Evolutionary conservation across 1,140 invertebrate genomes (phyloP).

Genomic region (Caenorhabditis latens): DNA sequence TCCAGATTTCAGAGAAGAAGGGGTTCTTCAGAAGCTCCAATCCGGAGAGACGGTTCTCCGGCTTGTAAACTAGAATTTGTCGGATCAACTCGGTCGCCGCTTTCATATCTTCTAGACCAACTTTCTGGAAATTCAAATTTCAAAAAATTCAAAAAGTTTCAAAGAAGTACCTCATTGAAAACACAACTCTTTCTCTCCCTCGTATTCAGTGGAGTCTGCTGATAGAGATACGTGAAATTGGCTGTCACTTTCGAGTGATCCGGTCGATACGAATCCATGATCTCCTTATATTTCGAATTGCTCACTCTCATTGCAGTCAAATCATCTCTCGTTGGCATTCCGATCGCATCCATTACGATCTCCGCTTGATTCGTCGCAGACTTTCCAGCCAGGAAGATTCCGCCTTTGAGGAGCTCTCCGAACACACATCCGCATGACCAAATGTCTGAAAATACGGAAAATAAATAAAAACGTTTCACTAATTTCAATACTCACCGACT

Average conservation of each 20-base stretch:
- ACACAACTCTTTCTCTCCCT: not conserved
- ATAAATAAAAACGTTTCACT: no score
- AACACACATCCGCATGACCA: constrained; percentile 99
- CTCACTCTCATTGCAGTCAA: constrained; percentile 63
- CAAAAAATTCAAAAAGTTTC: not conserved
- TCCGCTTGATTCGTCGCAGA: constrained; percentile 97
- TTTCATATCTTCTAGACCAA: not conserved
- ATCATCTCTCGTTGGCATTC: constrained; percentile 86
- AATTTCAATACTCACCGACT: no score
- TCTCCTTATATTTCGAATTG: constrained; percentile 47
- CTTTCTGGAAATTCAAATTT: constrained; percentile 60
- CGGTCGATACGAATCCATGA: not conserved
- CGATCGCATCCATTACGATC: constrained; percentile 97
- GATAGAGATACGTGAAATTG: not conserved
- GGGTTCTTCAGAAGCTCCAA: constrained; percentile 61
- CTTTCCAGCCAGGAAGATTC: constrained; percentile 99
- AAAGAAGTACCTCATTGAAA: not conserved
- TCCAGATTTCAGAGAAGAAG: constrained; percentile 62
- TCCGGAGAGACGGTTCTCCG: constrained; percentile 59
- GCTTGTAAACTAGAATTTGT: constrained; percentile 65
- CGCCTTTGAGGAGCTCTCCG: constrained; percentile 88
- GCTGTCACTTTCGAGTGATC: not conserved
- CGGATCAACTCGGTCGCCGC: constrained; percentile 62
- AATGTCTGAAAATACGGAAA: constrained; percentile 83
- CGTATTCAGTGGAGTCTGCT: not conserved